Conservation (phyloP, 2,113 vertebrate genomes). For the rabbit (Oryctolagus cuniculus) region mOryCun1.1 NC_091434.1:113230001-113230500, state of each 20-base stretch:
- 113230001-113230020: not conserved
- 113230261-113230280: not conserved
- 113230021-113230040: not conserved
- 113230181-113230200: not conserved
- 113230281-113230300: not conserved
- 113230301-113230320: not conserved
- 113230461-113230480: not conserved
- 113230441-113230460: not conserved
- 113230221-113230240: not conserved
- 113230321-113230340: not conserved
- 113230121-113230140: not conserved
- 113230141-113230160: not conserved
- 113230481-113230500: not conserved
- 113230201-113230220: not conserved
- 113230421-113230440: not conserved
- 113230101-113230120: not conserved
- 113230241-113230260: not conserved
- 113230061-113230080: not conserved
- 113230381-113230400: not conserved
- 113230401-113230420: slow-evolving; percentile 18
- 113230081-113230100: not conserved
- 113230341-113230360: not conserved
- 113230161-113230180: not conserved
- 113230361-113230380: slow-evolving; percentile 32
- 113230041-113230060: not conserved